These are phyloP conservation scores for Clarias pachynema DNA, from an alignment of 2,797 vertebrate genomes.

Conservation along the genomic window DNA sequence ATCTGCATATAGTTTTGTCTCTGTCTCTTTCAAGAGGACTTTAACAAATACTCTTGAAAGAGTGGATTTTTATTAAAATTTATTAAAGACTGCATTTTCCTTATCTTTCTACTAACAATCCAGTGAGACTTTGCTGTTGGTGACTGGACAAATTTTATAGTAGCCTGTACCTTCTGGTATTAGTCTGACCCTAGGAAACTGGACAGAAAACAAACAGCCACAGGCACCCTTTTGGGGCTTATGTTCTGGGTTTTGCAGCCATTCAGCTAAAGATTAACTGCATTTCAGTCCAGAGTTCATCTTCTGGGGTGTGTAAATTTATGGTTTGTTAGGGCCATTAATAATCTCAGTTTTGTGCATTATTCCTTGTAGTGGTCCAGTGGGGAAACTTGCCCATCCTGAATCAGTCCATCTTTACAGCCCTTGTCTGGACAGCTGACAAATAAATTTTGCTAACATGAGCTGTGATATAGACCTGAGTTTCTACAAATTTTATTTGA, in stretches of 20 bases:
- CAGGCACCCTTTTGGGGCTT: conserved; percentile 6
- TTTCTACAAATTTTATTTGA: conserved; percentile 5
- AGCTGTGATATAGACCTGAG: conserved; percentile 28
- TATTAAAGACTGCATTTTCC: not conserved
- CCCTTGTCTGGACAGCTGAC: conserved; percentile 38
- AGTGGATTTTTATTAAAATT: not conserved
- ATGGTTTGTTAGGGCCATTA: not conserved
- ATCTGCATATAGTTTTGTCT: not conserved
- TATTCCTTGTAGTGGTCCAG: not conserved
- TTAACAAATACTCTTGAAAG: not conserved
- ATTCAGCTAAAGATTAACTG: conserved; percentile 29
- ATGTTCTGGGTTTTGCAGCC: not conserved
- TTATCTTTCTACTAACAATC: conserved; percentile 7
- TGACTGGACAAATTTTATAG: conserved; percentile 29
- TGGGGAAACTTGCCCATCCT: not conserved
- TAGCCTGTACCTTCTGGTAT: conserved; percentile 17
- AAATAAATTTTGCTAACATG: conserved; percentile 8
- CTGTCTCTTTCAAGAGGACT: not conserved
- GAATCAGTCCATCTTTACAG: conserved; percentile 14
- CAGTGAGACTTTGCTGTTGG: conserved; percentile 6
- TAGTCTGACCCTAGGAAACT: conserved; percentile 19
- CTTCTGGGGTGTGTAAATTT: conserved; percentile 17
- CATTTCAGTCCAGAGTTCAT: conserved; percentile 25
- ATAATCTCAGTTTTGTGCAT: conserved; percentile 9
- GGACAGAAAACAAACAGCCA: conserved; percentile 22